Base-by-base conservation (phyloP, 1,140 invertebrate genomes). In the Neuroterus valhalla region DNA sequence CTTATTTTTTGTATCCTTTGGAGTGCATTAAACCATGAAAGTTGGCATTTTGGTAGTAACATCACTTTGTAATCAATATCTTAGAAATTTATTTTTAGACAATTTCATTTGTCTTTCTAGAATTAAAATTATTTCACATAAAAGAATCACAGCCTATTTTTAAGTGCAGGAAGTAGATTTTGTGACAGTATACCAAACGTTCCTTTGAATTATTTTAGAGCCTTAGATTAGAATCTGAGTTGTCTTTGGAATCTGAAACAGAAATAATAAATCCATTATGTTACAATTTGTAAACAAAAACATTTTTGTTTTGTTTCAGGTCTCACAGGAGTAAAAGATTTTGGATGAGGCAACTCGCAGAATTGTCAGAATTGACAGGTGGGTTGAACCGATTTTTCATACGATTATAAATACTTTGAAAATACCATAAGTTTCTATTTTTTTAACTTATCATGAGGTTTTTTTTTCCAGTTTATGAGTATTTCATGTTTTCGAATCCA, bases 281-380 rank as follows among this genome's bases (percentile, higher is more conserved):
- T 38, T 38, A 38, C 5, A 38, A 10, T 38, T 5, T 8, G 31
- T 38, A 38, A 38, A 38, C 31, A 38, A 38, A 8, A 38, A 38
- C 31, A n/a, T n/a, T 38, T 38, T 38, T 38, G 68, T 45, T 78
- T 69, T 69, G 52, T 80, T 81, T 76, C 82, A 85, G 85, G 80
- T 86, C 68, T 80, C 50, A 66, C 67, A 75, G 73, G 70, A 77
- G 71, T 74, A 74, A 84, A 83, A 76, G 80, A 85, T 84, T 82
- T 86, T 85, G 84, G 79, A 86, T 86, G 84, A 85, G 81, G 84
- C 79, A 81, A 80, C 80, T 80, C 68, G 72, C 75, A 83, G 77
- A 78, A 74, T 71, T 79, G 76, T 72, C 83, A 84, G 78, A 71
- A 86, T 86, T 84, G 81, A 85, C 78, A 84, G 80, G 85, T 86